Percentiles rank a stretch among this genome's conserved stretches.
Evolutionary conservation across 2,113 vertebrate genomes (phyloP).

Genomic region (Penelope pileata): DNA sequence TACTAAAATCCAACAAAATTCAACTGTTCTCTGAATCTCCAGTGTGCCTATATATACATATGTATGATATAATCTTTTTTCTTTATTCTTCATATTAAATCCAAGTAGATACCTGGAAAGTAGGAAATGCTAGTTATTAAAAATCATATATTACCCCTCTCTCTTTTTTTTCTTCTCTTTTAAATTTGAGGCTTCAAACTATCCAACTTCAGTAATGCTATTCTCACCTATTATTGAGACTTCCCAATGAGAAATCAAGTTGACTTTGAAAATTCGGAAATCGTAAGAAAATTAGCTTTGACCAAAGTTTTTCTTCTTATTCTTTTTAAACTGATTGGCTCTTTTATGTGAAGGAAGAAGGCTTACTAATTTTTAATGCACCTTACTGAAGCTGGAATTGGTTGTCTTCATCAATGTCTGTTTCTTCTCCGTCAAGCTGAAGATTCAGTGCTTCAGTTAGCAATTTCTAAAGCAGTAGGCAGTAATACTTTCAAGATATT

Average conservation of each 20-base stretch:
- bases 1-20: neutral
- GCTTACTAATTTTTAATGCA: neutral
- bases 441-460: neutral
- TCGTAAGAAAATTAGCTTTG: neutral
- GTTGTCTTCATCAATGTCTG: neutral
- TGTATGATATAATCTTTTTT: neutral
- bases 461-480: neutral
- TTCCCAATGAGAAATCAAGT: neutral
- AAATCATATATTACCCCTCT: neutral
- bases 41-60: neutral
- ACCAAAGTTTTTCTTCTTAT: neutral
- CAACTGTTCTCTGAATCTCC: neutral
- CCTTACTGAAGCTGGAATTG: neutral
- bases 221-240: neutral
- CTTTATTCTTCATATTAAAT: neutral
- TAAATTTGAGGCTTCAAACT: neutral
- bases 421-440: neutral
- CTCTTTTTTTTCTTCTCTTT: neutral
- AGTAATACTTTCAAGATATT: neutral
- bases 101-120: neutral
- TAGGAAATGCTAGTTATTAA: neutral
- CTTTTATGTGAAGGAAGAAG: neutral
- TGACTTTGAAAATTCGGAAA: neutral
- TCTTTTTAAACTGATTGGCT: neutral
- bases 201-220: neutral